Conservation (phyloP, 2,113 vertebrate species). For the Myxocyprinus asiaticus region DNA sequence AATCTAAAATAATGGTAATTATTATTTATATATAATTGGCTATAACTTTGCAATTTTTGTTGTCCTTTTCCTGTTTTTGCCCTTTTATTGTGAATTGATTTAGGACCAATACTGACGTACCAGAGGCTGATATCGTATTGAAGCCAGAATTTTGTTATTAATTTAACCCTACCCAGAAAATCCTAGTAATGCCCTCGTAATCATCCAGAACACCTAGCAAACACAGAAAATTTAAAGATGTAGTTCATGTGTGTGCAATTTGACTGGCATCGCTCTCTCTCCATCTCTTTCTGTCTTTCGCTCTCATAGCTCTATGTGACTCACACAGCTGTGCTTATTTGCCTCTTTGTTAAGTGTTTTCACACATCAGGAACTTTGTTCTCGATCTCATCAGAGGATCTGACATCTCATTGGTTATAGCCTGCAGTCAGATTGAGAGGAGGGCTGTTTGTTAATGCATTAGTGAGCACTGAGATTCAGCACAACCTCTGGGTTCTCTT, state of each 20-base stretch:
- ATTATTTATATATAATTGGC: too few species aligned
- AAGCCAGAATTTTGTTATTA: too few species aligned
- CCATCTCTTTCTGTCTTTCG: not conserved
- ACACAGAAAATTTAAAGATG: too few species aligned
- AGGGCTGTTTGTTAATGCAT: conserved; percentile 23
- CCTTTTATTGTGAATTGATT: too few species aligned
- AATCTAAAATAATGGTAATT: too few species aligned
- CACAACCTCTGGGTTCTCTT: not conserved
- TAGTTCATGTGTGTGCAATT: not conserved
- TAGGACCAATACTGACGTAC: too few species aligned
- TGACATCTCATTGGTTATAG: conserved; percentile 27
- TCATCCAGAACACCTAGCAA: too few species aligned
- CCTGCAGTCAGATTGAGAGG: not conserved
- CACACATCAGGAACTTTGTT: conserved; percentile 32
- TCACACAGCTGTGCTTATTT: conserved; percentile 30
- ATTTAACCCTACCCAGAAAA: too few species aligned
- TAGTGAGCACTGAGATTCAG: conserved; percentile 3
- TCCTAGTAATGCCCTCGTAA: too few species aligned
- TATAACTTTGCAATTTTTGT: too few species aligned
- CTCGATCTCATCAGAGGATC: conserved; percentile 32
- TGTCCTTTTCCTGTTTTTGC: too few species aligned
- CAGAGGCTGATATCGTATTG: too few species aligned
- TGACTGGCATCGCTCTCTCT: not conserved
- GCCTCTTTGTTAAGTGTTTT: conserved; percentile 37
- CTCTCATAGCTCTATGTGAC: not conserved